Conservation (phyloP, 2,113 vertebrate species). For the Takifugu bimaculatus region DNA sequence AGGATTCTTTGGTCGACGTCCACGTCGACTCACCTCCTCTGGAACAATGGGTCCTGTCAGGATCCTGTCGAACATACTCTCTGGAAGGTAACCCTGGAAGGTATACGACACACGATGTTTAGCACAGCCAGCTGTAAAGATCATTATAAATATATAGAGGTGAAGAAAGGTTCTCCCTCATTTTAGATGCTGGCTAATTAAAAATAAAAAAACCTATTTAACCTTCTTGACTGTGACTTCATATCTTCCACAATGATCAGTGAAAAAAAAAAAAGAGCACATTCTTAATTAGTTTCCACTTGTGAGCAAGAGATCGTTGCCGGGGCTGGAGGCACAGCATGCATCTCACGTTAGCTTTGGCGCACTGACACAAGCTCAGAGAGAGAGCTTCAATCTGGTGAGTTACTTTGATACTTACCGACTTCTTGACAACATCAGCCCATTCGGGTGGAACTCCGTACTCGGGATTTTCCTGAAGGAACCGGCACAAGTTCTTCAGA, state of each 20-base stretch:
- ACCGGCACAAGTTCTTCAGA: slow-evolving; percentile 92
- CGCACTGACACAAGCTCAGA: no score
- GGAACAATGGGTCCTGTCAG: slow-evolving; percentile 95
- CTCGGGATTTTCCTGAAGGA: slow-evolving; percentile 95
- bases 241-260: no score
- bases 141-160: no score
- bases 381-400: neutral
- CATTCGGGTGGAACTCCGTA: slow-evolving; percentile 97
- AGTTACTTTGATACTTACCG: slow-evolving; percentile 67
- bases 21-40: slow-evolving; percentile 92
- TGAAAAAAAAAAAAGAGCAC: no score
- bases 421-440: slow-evolving; percentile 97
- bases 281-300: no score
- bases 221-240: no score
- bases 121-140: neutral
- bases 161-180: no score
- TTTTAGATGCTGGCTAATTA: no score
- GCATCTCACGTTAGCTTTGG: no score
- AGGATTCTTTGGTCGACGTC: slow-evolving; percentile 93
- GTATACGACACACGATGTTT: neutral
- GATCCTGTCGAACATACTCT: slow-evolving; percentile 96
- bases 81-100: slow-evolving; percentile 91
- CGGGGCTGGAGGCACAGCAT: no score
- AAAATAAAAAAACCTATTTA: no score
- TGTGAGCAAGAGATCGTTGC: no score